A percentile compares a stretch with the other conserved stretches of the same genome.
Conservation (phyloP, 2,888 invertebrate genomes). For the Biston betularia region DNA sequence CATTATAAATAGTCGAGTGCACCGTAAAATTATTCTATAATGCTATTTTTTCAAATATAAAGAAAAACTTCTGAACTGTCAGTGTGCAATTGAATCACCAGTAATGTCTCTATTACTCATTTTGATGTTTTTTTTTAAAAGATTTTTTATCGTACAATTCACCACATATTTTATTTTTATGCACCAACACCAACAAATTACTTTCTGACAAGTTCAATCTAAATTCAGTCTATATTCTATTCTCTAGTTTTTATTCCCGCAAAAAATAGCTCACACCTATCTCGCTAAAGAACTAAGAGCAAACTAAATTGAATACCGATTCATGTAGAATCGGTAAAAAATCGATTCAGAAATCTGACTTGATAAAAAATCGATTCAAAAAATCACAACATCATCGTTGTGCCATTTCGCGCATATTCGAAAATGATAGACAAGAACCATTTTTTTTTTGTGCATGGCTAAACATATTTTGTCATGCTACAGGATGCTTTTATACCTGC, state of each 20-base stretch:
- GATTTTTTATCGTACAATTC: not conserved
- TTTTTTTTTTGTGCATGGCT: slow-evolving; percentile 17
- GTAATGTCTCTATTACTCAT: not conserved
- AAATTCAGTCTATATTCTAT: slow-evolving; percentile 17
- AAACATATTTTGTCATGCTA: slow-evolving; percentile 58
- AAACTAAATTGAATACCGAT: slow-evolving; percentile 44
- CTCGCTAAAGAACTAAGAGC: slow-evolving; percentile 25
- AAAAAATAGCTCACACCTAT: slow-evolving; percentile 30
- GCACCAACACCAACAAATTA: slow-evolving; percentile 16
- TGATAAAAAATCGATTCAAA: slow-evolving; percentile 48
- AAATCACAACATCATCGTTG: slow-evolving; percentile 58
- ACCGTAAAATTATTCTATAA: too few relatives aligned
- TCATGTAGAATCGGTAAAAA: slow-evolving; percentile 42
- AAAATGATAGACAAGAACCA: slow-evolving; percentile 28
- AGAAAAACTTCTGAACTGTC: not conserved
- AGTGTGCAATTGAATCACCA: not conserved
- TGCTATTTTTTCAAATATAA: too few relatives aligned
- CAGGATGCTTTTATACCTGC: slow-evolving; percentile 65
- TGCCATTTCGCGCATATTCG: slow-evolving; percentile 67
- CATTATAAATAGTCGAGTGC: too few relatives aligned
- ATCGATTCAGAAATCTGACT: slow-evolving; percentile 27
- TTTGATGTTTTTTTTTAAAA: not conserved
- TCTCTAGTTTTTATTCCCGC: slow-evolving; percentile 13
- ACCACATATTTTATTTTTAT: not conserved
- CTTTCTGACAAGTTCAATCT: slow-evolving; percentile 18